phyloP scores from a whole-genome alignment of 1,140 invertebrate genomes.

The Portunus trituberculatus region DNA sequence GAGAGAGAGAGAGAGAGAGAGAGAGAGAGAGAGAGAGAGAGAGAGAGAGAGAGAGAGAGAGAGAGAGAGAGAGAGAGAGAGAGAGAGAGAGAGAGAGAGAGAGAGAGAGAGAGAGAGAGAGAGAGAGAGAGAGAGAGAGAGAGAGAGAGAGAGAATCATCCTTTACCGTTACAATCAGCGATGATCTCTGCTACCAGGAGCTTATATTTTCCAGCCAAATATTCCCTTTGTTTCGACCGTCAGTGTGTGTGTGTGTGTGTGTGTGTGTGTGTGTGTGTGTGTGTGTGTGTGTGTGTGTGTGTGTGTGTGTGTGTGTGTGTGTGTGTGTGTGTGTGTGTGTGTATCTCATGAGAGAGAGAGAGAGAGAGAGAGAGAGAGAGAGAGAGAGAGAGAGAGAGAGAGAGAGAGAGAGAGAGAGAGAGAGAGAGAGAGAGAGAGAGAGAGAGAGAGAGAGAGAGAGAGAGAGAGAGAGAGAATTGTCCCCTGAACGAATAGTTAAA shows the following conservation, averaged over 20 bases:
- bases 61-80: neutral
- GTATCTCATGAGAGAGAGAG: neutral
- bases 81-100: neutral
- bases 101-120: neutral
- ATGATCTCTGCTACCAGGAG: no score
- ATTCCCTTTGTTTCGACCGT: no score
- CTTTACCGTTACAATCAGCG: no score
- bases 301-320: neutral
- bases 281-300: neutral
- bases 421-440: slow-evolving; percentile 27
- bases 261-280: neutral
- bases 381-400: slow-evolving; percentile 15
- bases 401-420: slow-evolving; percentile 30
- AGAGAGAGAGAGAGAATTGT: slow-evolving; percentile 3
- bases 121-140: no score
- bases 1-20: neutral
- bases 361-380: slow-evolving; percentile 29
- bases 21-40: no score
- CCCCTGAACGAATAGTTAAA: neutral
- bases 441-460: slow-evolving; percentile 20
- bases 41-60: no score
- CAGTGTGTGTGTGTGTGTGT: no score
- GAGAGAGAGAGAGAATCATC: no score
- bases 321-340: neutral
- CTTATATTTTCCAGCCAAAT: no score